phyloP scores from a whole-genome alignment of 2,888 invertebrate species.

The Orthonychiurus folsomi region DNA sequence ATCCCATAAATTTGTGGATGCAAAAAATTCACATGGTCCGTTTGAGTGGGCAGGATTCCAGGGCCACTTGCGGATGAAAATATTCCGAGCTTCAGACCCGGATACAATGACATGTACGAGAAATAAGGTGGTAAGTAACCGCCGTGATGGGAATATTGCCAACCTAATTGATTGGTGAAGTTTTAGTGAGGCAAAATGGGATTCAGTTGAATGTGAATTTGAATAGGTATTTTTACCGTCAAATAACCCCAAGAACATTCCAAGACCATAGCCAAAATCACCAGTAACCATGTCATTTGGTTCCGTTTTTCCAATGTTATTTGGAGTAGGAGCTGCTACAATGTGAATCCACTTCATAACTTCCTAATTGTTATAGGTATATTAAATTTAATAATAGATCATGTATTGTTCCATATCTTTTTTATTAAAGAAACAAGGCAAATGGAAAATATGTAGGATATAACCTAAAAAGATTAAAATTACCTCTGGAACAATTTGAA shows the following conservation, averaged over 20 bases:
- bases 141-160: not conserved
- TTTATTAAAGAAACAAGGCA: no score
- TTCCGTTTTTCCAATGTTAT: not conserved
- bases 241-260: not conserved
- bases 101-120: not conserved
- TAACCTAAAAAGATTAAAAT: no score
- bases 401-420: no score
- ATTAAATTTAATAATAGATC: no score
- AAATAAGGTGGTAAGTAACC: not conserved
- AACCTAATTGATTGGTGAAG: not conserved
- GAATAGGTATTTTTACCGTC: not conserved
- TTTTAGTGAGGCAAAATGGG: not conserved
- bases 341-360: not conserved
- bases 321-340: not conserved
- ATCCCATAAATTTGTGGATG: not conserved
- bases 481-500: conserved; percentile 1
- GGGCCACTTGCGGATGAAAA: not conserved
- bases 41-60: not conserved
- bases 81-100: not conserved
- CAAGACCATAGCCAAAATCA: not conserved
- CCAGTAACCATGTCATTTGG: not conserved
- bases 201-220: not conserved
- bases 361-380: no score
- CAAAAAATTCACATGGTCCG: not conserved
- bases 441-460: no score